A percentile compares a stretch with the other conserved stretches of the same genome.
Conservation (phyloP, 2,888 invertebrate genomes). For the Argynnis bischoffii region DNA sequence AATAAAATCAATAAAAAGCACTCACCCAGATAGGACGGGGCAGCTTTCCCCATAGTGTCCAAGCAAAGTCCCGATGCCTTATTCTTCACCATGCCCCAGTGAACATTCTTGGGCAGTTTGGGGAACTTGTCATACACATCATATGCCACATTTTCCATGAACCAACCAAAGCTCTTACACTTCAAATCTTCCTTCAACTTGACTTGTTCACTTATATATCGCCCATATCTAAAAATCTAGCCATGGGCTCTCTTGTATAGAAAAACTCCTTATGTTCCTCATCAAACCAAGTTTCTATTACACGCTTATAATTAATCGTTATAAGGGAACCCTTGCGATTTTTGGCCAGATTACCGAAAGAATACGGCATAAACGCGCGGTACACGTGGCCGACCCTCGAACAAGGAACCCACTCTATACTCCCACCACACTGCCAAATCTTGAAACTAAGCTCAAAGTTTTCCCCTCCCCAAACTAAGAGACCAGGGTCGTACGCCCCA, state of each 20-base stretch:
- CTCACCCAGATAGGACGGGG: conserved; percentile 93
- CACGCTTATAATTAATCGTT: conserved; percentile 97
- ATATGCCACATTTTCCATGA: conserved; percentile 97
- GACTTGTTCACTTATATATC: conserved; percentile 92
- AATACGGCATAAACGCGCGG: conserved; percentile 98
- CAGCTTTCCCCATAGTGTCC: conserved; percentile 96
- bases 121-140: conserved; percentile 98
- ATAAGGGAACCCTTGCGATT: conserved; percentile 98
- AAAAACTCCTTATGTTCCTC: conserved; percentile 98
- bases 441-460: conserved; percentile 98
- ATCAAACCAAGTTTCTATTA: conserved; percentile 99
- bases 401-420: conserved; percentile 99
- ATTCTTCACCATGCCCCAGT: conserved; percentile 96
- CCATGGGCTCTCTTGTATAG: conserved; percentile 97
- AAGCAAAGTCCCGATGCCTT: conserved; percentile 91
- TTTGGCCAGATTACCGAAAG: conserved; percentile 94
- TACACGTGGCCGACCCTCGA: conserved; percentile 99
- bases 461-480: conserved; percentile 99
- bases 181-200: conserved; percentile 91
- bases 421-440: conserved; percentile 99
- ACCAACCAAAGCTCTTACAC: conserved; percentile 98
- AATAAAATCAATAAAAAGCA: conserved; percentile 8
- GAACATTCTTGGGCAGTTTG: conserved; percentile 94
- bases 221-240: conserved; percentile 93
- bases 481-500: conserved; percentile 97